Base-by-base conservation (phyloP, 1,140 invertebrate genomes). In the Atopsyche davidsoni region DNA sequence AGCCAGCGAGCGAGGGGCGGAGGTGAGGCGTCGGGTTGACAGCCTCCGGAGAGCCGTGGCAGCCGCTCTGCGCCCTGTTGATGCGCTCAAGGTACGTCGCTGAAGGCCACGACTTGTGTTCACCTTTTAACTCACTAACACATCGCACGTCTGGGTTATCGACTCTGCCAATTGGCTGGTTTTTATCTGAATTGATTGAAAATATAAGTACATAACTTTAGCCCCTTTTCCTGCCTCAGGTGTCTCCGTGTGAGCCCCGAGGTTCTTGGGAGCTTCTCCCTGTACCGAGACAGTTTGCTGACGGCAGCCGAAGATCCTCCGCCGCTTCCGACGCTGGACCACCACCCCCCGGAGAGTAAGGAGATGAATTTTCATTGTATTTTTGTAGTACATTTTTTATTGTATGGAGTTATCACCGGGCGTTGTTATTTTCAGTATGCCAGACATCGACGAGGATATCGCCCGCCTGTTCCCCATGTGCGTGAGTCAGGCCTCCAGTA, bases 201-300 rank as follows among this genome's bases (percentile, higher is more conserved):
- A n/a, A n/a, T n/a, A n/a, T n/a, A n/a, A n/a, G n/a, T n/a, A n/a
- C n/a, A n/a, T n/a, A n/a, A n/a, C 19, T 42, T 4, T 3, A 42
- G 25, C n/a, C 34, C 19, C 3, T 22, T 38, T 18, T 41, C 7
- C 23, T 22, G 34, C 28, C 36, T 3, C 16, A 51, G 40, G 35
- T 51, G 11, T 46, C 55, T 36, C 31, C 55, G 18, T 46, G 40
- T 35, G 55, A 57, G 34, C 43, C 55, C 10, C 34, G 51, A 42
- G 39, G 49, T 17, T 57, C 55, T 7, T 57, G 55, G 55, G 55
- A 57, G 42, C 46, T 77, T 40, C 65, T 85, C 35, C 85, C 85
- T 1, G 85, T 83, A 19, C 86, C 86, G 10, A 79, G 80, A 28
- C 83, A 84, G 59, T 87, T 87, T 64, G 85, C 85, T 3, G 85